Evolutionary conservation across 2,888 invertebrate genomes (phyloP).

Genomic region (Venusia cambrica): DNA sequence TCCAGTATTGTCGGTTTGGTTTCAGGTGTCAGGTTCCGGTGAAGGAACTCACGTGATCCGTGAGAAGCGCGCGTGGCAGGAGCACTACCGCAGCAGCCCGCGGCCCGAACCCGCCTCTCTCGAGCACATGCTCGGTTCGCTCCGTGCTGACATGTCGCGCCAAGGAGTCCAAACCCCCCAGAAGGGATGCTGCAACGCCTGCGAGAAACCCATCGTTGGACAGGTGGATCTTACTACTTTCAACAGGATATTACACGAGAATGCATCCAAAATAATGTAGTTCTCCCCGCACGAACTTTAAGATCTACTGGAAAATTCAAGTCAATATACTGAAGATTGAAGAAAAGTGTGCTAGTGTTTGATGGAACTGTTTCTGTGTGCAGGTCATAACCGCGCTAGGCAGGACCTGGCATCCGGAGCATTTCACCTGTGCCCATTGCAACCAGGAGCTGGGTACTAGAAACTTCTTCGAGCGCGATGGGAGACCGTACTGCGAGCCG

Average conservation of each 20-base stretch:
- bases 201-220: slow-evolving; percentile 99
- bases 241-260: neutral
- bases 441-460: slow-evolving; percentile 97
- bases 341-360: slow-evolving; percentile 22
- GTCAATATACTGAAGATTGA: no score
- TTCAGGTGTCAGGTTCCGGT: slow-evolving; percentile 69
- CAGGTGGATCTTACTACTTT: slow-evolving; percentile 83
- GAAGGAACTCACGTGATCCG: slow-evolving; percentile 83
- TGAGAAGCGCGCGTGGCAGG: slow-evolving; percentile 80
- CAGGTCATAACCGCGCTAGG: slow-evolving; percentile 97
- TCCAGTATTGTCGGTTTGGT: slow-evolving; percentile 20
- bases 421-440: slow-evolving; percentile 99
- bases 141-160: slow-evolving; percentile 98
- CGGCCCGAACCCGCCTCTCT: slow-evolving; percentile 80
- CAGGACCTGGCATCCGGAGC: slow-evolving; percentile 99
- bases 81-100: slow-evolving; percentile 77
- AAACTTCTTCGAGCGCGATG: slow-evolving; percentile 99
- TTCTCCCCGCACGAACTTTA: neutral
- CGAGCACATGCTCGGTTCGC: slow-evolving; percentile 94
- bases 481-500: slow-evolving; percentile 97
- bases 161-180: slow-evolving; percentile 99
- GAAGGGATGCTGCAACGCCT: slow-evolving; percentile 99
- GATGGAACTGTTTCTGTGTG: slow-evolving; percentile 35
- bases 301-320: neutral
- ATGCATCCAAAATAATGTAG: neutral